Base-by-base conservation (phyloP, 2,888 invertebrate species). In the Ichneumon xanthorius region DNA sequence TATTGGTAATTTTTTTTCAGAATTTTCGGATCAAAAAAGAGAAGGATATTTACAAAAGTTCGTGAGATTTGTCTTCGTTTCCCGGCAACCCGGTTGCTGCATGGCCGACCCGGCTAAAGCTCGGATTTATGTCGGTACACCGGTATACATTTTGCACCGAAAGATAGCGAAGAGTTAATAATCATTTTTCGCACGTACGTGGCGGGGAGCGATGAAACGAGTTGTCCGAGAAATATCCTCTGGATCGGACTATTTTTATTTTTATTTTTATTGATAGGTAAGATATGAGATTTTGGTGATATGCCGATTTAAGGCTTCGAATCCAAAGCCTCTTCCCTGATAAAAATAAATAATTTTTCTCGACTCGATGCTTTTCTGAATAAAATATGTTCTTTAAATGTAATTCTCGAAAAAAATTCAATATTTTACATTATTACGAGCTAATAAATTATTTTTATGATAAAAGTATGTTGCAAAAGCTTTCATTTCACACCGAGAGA, bases 121-220 rank as follows among this genome's bases (percentile, higher is more conserved):
- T 9, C 22, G 11, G 11, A 55, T 55, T 55, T 55, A 19, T 9
- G 53, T 53, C 55, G 19, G 55, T 55, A 19, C 19, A 53, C 7
- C 55, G 55, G 55, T 55, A 55, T 22, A 55, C 55, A 16, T 48
- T 61, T 16, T 45, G 16, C 26, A 16, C 37, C 37, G 53, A 16
- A 58, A 4, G 48, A 63, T 26, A 45, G 45, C 26, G 75, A 58
- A 63, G 80, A 84, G 88, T 88, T 89, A 86, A 88, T 90, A 86
- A 89, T 53, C 22, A 80, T 90, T 88, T 88, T 86, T 86, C 87
- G 86, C 89, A 86, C 89, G 88, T 89, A 88, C 89, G 83, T 82
- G 84, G 86, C 75, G 87, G 88, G 88, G 4, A 61, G 53, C n/a
- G 22, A 61, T 30, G 26, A 61, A 30, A 2, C 0, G 4, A 61